phyloP scores from a whole-genome alignment of 2,113 vertebrate genomes.

The Microcebus ravelobensis region DNA sequence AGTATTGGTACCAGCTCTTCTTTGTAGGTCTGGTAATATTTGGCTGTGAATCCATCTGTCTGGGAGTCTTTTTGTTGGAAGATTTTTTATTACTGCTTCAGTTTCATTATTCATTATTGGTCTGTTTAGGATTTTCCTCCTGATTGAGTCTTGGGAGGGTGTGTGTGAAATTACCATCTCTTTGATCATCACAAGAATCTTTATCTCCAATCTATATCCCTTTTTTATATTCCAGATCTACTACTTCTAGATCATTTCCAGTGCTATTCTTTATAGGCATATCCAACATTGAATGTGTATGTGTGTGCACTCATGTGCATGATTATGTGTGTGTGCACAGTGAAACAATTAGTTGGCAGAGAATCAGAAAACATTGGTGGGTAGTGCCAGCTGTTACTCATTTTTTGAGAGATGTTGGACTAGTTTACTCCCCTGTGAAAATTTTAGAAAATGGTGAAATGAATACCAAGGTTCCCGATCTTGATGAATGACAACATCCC shows the following conservation, averaged over 20 bases:
- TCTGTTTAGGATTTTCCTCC: no score
- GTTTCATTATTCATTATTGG: no score
- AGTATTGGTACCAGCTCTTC: no score
- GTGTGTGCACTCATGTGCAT: not conserved
- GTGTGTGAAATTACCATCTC: not conserved
- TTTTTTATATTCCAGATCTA: not conserved
- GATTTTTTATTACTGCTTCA: no score
- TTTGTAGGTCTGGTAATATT: no score
- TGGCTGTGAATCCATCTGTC: no score
- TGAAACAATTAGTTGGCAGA: not conserved
- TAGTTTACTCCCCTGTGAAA: not conserved
- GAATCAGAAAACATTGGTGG: not conserved
- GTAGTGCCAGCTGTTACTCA: not conserved
- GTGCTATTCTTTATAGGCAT: not conserved
- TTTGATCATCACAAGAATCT: not conserved
- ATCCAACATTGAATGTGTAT: not conserved
- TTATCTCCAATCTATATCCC: not conserved
- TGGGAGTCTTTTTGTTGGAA: no score
- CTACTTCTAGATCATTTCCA: not conserved
- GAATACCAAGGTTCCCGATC: not conserved
- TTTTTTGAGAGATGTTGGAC: not conserved
- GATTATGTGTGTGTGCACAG: not conserved
- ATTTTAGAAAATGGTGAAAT: not conserved
- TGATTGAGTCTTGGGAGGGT: no score
- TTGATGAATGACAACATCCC: not conserved